Evolutionary conservation across 1,140 invertebrate genomes (phyloP), one percentile per base, ranked within the genome.

Genomic region (Dryas iulia): DNA sequence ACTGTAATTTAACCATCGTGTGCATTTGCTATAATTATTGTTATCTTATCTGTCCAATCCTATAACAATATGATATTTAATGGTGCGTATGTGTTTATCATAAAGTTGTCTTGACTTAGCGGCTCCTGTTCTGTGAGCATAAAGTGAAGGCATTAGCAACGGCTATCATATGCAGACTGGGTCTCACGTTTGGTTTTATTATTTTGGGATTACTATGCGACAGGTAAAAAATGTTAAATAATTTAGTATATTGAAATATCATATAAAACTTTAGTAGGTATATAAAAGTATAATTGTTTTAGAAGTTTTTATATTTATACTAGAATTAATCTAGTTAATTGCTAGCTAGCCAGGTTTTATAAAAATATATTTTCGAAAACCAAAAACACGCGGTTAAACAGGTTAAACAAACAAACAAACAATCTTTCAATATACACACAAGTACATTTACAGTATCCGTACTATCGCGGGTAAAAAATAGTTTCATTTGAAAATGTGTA

Each of bases 181-280:
- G 86, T 12, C 72, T 81, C n/a, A 67, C 80, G 60, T 86, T 89
- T 69, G 89, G 87, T 28, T 82, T 71, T 69, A 69, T 90, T 25
- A 86, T 85, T 59, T 88, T 80, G 23, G 88, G 88, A 0, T 61
- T 88, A 6, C 64, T 89, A 25, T 75, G 86, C 2, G 88, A 90
- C 74, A 84, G 84, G 88, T 90, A 79, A 74, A 35, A 33, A 14
- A 30, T 58, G 28, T 56, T 35, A 7, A 35, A 35, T 14, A 39
- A 0, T 35, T 14, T 14, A 39, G 12, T 47, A 47, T 47, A 47
- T 47, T n/a, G n/a, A 21, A 10, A 47, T 47, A n/a, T n/a, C n/a
- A n/a, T n/a, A n/a, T n/a, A n/a, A n/a, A n/a, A n/a, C n/a, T n/a
- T n/a, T n/a, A n/a, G n/a, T n/a, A n/a, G n/a, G n/a, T n/a, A n/a